Evolutionary conservation across 2,888 invertebrate species (phyloP).

Genomic region (Pseudeuparius sepicola): DNA sequence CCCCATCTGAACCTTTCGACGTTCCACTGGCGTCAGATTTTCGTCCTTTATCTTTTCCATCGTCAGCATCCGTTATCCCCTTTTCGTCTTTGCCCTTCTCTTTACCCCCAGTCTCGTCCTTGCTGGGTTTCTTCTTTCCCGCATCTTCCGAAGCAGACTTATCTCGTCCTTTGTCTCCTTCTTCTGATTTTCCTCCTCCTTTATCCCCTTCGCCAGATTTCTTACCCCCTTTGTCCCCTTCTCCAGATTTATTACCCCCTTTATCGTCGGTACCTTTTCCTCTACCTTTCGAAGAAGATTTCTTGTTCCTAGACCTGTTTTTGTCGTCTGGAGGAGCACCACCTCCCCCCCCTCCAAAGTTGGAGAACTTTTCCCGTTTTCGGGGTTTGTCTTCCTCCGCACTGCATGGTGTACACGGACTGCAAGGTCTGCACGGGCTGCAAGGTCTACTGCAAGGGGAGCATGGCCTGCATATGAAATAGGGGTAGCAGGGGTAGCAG

Average conservation of each 20-base stretch:
- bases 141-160: too few species aligned
- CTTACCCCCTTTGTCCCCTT: constrained; percentile 2
- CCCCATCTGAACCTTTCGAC: too few species aligned
- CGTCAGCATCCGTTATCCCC: neutral
- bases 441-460: constrained; percentile 3
- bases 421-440: constrained; percentile 1
- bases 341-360: neutral
- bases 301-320: too few species aligned
- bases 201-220: neutral
- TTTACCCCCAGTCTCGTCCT: neutral
- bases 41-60: constrained; percentile 3
- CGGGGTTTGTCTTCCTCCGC: neutral
- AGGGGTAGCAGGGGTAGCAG: too few species aligned
- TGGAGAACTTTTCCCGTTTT: too few species aligned
- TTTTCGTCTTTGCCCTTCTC: too few species aligned
- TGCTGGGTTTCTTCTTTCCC: neutral
- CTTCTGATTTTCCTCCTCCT: neutral
- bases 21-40: too few species aligned
- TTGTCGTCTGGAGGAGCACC: neutral
- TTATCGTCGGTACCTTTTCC: constrained; percentile 1
- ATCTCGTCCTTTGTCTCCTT: constrained; percentile 4
- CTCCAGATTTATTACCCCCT: neutral
- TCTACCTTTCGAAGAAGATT: too few species aligned
- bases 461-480: too few species aligned
- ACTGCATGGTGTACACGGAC: constrained; percentile 8